Conservation (phyloP, 2,888 invertebrate species). For the Napeogenes inachia region DNA sequence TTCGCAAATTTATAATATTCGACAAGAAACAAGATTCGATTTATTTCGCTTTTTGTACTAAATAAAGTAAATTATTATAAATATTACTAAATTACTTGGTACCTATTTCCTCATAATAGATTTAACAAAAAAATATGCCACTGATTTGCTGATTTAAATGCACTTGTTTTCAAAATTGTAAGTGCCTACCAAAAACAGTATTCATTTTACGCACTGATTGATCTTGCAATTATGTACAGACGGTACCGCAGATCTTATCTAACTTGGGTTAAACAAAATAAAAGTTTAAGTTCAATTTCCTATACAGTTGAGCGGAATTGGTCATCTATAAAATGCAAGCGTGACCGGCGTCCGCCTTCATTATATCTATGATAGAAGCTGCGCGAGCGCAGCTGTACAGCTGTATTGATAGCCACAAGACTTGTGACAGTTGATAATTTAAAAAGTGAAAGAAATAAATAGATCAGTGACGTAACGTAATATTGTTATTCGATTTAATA, state of each 20-base stretch:
- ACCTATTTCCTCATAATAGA: neutral
- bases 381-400: slow-evolving; percentile 48
- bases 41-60: too few species aligned
- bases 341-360: slow-evolving; percentile 53
- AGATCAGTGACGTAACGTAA: slow-evolving; percentile 18
- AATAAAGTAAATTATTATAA: neutral
- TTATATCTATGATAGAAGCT: slow-evolving; percentile 52
- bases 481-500: slow-evolving; percentile 24
- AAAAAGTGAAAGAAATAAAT: slow-evolving; percentile 15
- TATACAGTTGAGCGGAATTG: slow-evolving; percentile 55
- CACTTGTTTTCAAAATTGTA: neutral
- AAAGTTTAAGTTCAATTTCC: slow-evolving; percentile 49
- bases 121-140: neutral
- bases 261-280: slow-evolving; percentile 62
- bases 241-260: slow-evolving; percentile 58
- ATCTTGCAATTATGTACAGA: slow-evolving; percentile 41
- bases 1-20: too few species aligned
- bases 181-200: slow-evolving; percentile 4
- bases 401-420: slow-evolving; percentile 13
- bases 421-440: slow-evolving; percentile 12
- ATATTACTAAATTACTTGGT: neutral
- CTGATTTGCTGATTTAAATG: neutral
- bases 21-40: too few species aligned
- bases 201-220: slow-evolving; percentile 22
- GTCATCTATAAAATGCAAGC: slow-evolving; percentile 62